Evolutionary conservation across 2,113 vertebrate species (phyloP).

Genomic region (Sphaerodactylus townsendi): DNA sequence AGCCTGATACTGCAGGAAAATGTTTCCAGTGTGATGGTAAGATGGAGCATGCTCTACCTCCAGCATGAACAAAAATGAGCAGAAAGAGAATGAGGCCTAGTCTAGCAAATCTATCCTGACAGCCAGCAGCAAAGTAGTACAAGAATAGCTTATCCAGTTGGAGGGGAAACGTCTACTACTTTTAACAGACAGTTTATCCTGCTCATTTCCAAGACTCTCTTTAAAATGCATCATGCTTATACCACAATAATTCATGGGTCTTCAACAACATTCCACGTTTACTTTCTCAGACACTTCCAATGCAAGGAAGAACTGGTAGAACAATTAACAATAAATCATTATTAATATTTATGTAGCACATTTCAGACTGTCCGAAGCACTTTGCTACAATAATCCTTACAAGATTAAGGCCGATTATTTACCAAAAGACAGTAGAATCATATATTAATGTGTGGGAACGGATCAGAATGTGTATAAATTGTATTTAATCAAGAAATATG

Average conservation of each 20-base stretch:
- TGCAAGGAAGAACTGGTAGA: slow-evolving; percentile 1
- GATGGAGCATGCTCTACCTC: slow-evolving; percentile 16
- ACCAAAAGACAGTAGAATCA: no score
- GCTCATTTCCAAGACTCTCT: slow-evolving; percentile 18
- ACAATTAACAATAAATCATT: slow-evolving; percentile 25
- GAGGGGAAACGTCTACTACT: slow-evolving; percentile 16
- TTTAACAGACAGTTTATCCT: slow-evolving; percentile 41
- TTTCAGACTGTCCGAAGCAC: slow-evolving; percentile 18
- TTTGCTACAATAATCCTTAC: not conserved
- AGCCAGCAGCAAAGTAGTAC: slow-evolving; percentile 41
- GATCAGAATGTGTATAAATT: no score
- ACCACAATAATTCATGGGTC: slow-evolving; percentile 34
- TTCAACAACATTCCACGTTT: slow-evolving; percentile 37
- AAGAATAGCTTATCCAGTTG: slow-evolving; percentile 2
- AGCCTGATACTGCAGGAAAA: slow-evolving; percentile 36
- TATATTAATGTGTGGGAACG: no score
- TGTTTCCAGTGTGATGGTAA: slow-evolving; percentile 17
- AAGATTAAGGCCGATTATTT: no score
- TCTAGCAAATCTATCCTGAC: slow-evolving; percentile 44
- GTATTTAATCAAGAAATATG: no score
- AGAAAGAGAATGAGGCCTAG: slow-evolving; percentile 27
- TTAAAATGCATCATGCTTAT: slow-evolving; percentile 33
- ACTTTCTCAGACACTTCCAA: slow-evolving; percentile 28
- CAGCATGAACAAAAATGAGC: slow-evolving; percentile 21
- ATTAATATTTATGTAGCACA: not conserved